Percentiles rank a stretch among this genome's conserved stretches.
These are phyloP conservation scores for Scaptomyza polygonia DNA, from an alignment of 2,888 invertebrate species.

Conservation along the genomic window DNA sequence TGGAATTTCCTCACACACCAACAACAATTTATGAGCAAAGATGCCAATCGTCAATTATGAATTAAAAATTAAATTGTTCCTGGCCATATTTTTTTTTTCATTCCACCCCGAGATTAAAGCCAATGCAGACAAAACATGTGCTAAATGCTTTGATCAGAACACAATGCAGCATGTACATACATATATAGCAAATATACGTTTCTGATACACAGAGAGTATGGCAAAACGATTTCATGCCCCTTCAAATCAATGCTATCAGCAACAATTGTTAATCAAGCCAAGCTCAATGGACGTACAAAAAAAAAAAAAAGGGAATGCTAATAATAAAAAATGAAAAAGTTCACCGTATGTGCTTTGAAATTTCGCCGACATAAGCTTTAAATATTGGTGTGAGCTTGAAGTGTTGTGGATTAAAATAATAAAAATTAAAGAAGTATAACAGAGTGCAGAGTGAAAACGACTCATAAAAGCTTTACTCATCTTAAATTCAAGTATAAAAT, in stretches of 20 bases:
- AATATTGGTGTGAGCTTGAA: slow-evolving; percentile 6
- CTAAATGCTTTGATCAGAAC: slow-evolving; percentile 48
- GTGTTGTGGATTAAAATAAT: too few relatives aligned
- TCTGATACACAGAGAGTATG: slow-evolving; percentile 29
- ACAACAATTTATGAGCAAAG: slow-evolving; percentile 58
- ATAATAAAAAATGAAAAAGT: slow-evolving; percentile 12
- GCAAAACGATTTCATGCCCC: slow-evolving; percentile 71
- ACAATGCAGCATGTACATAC: slow-evolving; percentile 49
- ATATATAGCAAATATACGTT: too few relatives aligned
- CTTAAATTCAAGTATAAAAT: too few relatives aligned
- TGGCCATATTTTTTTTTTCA: slow-evolving; percentile 27
- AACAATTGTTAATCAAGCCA: slow-evolving; percentile 76
- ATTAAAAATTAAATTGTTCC: slow-evolving; percentile 29
- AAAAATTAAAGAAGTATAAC: too few relatives aligned
- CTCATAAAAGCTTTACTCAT: too few relatives aligned
- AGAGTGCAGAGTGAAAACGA: too few relatives aligned
- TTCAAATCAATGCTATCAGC: slow-evolving; percentile 45
- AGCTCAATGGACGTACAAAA: slow-evolving; percentile 41
- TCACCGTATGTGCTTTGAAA: slow-evolving; percentile 40
- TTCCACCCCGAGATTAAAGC: slow-evolving; percentile 13
- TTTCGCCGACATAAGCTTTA: slow-evolving; percentile 34
- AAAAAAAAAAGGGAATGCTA: slow-evolving; percentile 36
- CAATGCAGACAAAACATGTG: slow-evolving; percentile 45
- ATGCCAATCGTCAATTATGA: slow-evolving; percentile 67
- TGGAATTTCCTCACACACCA: slow-evolving; percentile 54